Evolutionary conservation across 2,797 vertebrate species (phyloP), one percentile per base, ranked within the genome.

Genomic region (Cryptoblepharus egeriae): DNA sequence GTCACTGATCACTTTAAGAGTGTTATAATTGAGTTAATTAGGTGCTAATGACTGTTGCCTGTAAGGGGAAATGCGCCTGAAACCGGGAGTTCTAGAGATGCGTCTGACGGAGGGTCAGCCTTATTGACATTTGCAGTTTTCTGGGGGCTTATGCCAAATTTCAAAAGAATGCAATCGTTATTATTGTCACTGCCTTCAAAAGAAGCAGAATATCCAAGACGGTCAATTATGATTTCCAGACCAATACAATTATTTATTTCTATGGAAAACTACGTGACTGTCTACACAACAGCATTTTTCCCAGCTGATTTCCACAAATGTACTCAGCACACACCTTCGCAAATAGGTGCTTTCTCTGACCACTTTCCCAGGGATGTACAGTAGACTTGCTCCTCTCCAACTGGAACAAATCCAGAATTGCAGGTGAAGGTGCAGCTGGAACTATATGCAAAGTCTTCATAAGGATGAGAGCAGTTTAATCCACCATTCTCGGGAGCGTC

Each of bases 341-440:
- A 97, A 42, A 69, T 79, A n/a, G 96, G 96, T 10, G 89, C 64
- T 18, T 75, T 80, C 73, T 92, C 88, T 55, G 94, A 96, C 97
- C 96, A 97, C 18, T 81, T 81, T 57, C 96, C 96, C 0, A 75
- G 88, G 64, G 90, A 86, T 61, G 92, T 88, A 82, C 96, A 97
- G 2, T 52, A 76, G 32, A 92, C 85, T 1, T 18, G 80, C 22
- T 68, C 20, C 5, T 86, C 63, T 64, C 96, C 96, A 42, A 71
- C 86, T 35, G 91, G 84, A 72, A 86, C 45, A 42, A 95, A 96
- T 49, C 95, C 95, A 26, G 92, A 80, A 1, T 94, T 67, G 75
- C 96, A 97, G 32, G 73, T 90, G 90, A 96, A 91, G 65, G 75
- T 81, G 60, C 96, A 96, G 67, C 87, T 92, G 58, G 96, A 95